Evolutionary conservation across 2,113 vertebrate species (phyloP).

Genomic region (Pungitius pungitius): DNA sequence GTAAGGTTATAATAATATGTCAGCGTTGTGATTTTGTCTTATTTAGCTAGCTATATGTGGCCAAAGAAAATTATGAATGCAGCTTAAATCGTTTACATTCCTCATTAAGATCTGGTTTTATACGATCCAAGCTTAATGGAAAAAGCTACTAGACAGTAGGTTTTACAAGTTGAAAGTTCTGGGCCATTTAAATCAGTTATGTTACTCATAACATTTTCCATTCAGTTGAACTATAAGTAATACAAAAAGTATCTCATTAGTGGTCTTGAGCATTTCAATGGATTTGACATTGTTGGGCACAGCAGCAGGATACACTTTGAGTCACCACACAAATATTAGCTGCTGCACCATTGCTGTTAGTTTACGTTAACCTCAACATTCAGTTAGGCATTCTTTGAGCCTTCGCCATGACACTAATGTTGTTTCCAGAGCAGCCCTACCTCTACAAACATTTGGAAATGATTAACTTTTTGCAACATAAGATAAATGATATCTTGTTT

Average conservation of each 20-base stretch:
- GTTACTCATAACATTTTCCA: background rate
- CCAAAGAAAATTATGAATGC: no score
- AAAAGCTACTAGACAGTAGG: background rate
- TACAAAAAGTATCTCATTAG: background rate
- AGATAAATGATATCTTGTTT: conserved; percentile 3
- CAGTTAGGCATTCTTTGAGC: background rate
- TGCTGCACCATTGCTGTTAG: background rate
- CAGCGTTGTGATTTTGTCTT: background rate
- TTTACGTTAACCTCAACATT: background rate
- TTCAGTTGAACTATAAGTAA: background rate
- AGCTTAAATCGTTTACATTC: background rate
- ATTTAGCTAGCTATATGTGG: background rate
- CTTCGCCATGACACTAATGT: conserved; percentile 2
- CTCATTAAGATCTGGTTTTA: background rate
- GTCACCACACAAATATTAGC: background rate
- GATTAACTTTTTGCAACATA: background rate
- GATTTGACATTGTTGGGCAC: background rate
- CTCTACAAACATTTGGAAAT: background rate
- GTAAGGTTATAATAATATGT: background rate
- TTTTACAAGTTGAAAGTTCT: background rate
- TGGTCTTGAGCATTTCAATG: background rate
- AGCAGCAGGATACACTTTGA: background rate
- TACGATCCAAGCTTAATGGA: background rate
- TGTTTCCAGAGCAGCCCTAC: conserved; percentile 4
- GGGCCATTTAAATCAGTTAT: background rate